Percentiles rank a stretch among this genome's conserved stretches.
Evolutionary conservation across 2,888 invertebrate genomes (phyloP).

Genomic region (Drosophila mimetica): DNA sequence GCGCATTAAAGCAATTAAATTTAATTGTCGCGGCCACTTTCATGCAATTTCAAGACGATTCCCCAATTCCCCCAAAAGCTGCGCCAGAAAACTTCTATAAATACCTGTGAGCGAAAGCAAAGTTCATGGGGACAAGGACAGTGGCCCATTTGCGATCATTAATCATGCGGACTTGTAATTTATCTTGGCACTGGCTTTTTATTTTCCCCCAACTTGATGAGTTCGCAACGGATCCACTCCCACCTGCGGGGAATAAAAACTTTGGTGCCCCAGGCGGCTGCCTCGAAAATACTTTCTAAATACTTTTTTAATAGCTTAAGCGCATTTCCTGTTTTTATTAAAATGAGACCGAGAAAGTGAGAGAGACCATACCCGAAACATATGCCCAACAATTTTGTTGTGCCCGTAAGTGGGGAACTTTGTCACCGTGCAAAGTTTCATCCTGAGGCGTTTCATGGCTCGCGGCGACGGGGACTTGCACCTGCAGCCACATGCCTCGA

Average conservation of each 20-base stretch:
- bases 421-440: conserved; percentile 70
- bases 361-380: conserved; percentile 39
- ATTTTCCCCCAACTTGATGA: conserved; percentile 25
- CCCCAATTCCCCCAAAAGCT: conserved; percentile 32
- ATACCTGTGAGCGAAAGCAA: conserved; percentile 46
- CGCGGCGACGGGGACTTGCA: conserved; percentile 52
- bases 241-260: conserved; percentile 45
- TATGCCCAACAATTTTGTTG: conserved; percentile 54
- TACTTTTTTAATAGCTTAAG: conserved; percentile 79
- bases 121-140: conserved; percentile 50
- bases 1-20: conserved; percentile 37
- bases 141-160: conserved; percentile 67
- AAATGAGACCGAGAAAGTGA: conserved; percentile 42
- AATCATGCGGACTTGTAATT: conserved; percentile 75
- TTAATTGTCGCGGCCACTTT: conserved; percentile 28
- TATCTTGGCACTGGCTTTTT: conserved; percentile 64
- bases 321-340: conserved; percentile 73
- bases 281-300: conserved; percentile 71
- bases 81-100: conserved; percentile 43
- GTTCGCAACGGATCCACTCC: conserved; percentile 19
- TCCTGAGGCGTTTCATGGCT: conserved; percentile 17
- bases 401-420: conserved; percentile 51
- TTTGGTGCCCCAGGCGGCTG: conserved; percentile 39
- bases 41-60: conserved; percentile 35
- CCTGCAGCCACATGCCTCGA: conserved; percentile 50